Evolutionary conservation across 2,888 invertebrate species (phyloP).

Genomic region (Anorthoa munda): DNA sequence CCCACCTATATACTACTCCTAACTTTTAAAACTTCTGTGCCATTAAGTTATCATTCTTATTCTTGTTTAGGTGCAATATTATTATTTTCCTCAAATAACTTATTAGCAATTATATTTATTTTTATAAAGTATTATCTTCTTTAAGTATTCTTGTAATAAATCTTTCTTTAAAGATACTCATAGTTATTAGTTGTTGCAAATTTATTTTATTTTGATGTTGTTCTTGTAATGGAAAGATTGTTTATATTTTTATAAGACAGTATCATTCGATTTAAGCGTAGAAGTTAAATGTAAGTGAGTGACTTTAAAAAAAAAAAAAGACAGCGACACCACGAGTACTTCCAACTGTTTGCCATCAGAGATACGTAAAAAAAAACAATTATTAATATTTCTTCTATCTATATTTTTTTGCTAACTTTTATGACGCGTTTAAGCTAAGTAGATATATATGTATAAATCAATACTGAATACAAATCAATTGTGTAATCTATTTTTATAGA

Average conservation of each 20-base stretch:
- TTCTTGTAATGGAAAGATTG: conserved; percentile 70
- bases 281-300: conserved; percentile 30
- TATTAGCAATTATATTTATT: conserved; percentile 71
- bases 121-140: conserved; percentile 57
- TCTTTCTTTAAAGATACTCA: conserved; percentile 58
- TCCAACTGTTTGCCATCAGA: conserved; percentile 34
- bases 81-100: conserved; percentile 33
- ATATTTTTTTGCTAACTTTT: conserved; percentile 46
- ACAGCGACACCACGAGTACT: conserved; percentile 36
- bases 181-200: conserved; percentile 61
- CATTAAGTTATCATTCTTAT: conserved; percentile 69
- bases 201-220: conserved; percentile 63
- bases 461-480: conserved; percentile 21
- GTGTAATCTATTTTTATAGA: conserved; percentile 38
- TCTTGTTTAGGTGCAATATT: conserved; percentile 67
- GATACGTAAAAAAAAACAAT: conserved; percentile 38
- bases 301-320: conserved; percentile 28
- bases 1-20: conserved; percentile 78
- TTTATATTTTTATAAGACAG: conserved; percentile 81
- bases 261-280: conserved; percentile 74
- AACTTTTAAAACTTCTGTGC: conserved; percentile 76
- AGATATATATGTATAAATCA: conserved; percentile 23
- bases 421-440: conserved; percentile 27
- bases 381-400: conserved; percentile 47
- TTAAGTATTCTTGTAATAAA: conserved; percentile 52